Percentiles rank a stretch among this genome's conserved stretches.
phyloP scores from a whole-genome alignment of 2,797 vertebrate species.

The Coregonus sp. region DNA sequence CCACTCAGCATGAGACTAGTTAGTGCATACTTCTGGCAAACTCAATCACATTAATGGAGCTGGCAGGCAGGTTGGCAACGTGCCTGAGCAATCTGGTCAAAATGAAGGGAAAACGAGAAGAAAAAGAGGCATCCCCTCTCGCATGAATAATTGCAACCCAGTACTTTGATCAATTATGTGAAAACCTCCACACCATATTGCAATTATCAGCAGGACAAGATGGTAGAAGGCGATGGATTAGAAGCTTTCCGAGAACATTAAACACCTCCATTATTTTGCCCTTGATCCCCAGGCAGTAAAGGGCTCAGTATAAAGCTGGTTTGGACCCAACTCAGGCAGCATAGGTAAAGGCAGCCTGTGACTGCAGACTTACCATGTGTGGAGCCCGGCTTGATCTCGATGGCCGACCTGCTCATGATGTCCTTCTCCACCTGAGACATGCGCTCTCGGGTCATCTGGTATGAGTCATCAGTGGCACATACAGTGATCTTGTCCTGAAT shows the following conservation, averaged over 20 bases:
- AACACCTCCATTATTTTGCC: constrained; percentile 42
- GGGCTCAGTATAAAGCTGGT: constrained; percentile 12
- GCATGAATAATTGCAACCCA: constrained; percentile 52
- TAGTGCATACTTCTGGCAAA: constrained; percentile 64
- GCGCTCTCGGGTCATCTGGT: constrained; percentile 77
- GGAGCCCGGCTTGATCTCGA: constrained; percentile 77
- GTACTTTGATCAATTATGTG: constrained; percentile 65
- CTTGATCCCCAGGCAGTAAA: constrained; percentile 39
- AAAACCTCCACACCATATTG: constrained; percentile 61
- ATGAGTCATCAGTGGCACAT: constrained; percentile 83
- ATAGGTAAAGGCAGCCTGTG: constrained; percentile 17
- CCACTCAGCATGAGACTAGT: constrained; percentile 62
- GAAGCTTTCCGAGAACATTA: constrained; percentile 42
- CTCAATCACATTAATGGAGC: constrained; percentile 63
- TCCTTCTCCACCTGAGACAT: constrained; percentile 81
- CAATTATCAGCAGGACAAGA: constrained; percentile 56
- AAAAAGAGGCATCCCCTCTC: constrained; percentile 45
- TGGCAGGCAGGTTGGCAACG: constrained; percentile 58
- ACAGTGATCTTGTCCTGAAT: constrained; percentile 87
- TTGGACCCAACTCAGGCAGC: constrained; percentile 22
- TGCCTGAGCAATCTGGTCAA: constrained; percentile 56
- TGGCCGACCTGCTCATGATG: constrained; percentile 77
- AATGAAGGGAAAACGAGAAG: constrained; percentile 56
- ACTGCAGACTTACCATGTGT: constrained; percentile 71
- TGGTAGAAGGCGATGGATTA: constrained; percentile 40